Conservation (phyloP, 2,888 invertebrate species). For the Lasius platythorax region DNA sequence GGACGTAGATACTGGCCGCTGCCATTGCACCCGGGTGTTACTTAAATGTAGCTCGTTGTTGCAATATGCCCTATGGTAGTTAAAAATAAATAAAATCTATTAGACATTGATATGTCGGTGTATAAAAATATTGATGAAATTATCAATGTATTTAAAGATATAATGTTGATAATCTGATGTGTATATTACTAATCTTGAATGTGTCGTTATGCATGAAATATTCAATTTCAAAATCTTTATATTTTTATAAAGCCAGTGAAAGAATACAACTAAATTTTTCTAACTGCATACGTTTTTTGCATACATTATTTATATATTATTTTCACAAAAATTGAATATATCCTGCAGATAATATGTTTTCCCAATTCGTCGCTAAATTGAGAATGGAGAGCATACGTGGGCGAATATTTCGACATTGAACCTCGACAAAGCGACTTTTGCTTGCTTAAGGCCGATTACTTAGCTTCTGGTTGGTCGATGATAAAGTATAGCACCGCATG, state of each 20-base stretch:
- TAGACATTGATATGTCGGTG: neutral
- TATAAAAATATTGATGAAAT: neutral
- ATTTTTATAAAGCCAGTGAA: neutral
- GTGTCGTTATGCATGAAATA: neutral
- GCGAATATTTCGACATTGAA: neutral
- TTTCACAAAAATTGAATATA: neutral
- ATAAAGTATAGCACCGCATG: neutral
- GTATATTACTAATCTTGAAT: neutral
- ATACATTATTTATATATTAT: neutral
- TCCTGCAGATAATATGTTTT: neutral
- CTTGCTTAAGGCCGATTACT: slow-evolving; percentile 14
- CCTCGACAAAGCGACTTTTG: neutral
- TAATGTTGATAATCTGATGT: neutral
- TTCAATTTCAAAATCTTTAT: neutral
- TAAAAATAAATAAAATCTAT: neutral
- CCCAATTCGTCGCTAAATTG: neutral
- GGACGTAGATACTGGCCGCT: slow-evolving; percentile 56
- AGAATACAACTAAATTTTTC: neutral
- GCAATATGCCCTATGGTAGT: neutral
- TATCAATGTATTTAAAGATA: neutral
- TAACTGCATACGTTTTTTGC: neutral
- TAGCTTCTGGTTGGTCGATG: neutral
- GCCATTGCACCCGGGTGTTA: slow-evolving; percentile 32
- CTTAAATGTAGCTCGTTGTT: slow-evolving; percentile 27
- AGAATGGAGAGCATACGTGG: neutral